Base-by-base conservation (phyloP, 2,888 invertebrate genomes). In the Vanessa cardui region DNA sequence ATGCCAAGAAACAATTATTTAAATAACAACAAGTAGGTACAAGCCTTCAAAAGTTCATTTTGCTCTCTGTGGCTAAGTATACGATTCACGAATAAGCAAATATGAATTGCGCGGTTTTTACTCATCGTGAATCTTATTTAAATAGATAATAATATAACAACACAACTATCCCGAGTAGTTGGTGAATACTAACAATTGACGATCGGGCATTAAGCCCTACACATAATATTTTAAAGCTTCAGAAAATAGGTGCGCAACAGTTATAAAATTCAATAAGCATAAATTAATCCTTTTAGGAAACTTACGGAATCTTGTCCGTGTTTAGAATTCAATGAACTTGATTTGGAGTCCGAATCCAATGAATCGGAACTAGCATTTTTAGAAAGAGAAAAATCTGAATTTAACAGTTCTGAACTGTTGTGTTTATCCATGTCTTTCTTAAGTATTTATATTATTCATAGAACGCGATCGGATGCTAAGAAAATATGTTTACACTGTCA, bases 291-390 rank as follows among this genome's bases (percentile, higher is more conserved):
- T 83, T 86, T 85, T 85, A 83, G 87, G 91, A 85, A 89, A 92
- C 94, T 95, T 94, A 96, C 96, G 85, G 96, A 95, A 88, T 96
- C 96, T 84, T 96, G 96, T 77, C 95, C 96, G 86, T 96, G 95
- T 94, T 97, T 97, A 54, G 96, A 96, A 88, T 96, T 96, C 81
- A 97, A 94, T 75, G 97, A 96, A 88, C 96, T 96, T 70, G 97
- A 96, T 92, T 97, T 97, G 54, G 97, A 96, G 84, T 97, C 97
- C 0, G 96, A 96, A 84, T 96, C 95, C 80, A 96, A 92, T 8
- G 97, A 97, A 86, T 97, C 97, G 62, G 96, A 95, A 84, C 96
- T 96, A 62, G 96, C 95, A 89, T 96, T 96, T 90, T 96, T 96
- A 12, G 95, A 95, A 77, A 94, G 87, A 58, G 93, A 94, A 81